Evolutionary conservation across 2,797 vertebrate genomes (phyloP), one percentile per base, ranked within the genome.

Genomic region (Typhlichthys subterraneus): DNA sequence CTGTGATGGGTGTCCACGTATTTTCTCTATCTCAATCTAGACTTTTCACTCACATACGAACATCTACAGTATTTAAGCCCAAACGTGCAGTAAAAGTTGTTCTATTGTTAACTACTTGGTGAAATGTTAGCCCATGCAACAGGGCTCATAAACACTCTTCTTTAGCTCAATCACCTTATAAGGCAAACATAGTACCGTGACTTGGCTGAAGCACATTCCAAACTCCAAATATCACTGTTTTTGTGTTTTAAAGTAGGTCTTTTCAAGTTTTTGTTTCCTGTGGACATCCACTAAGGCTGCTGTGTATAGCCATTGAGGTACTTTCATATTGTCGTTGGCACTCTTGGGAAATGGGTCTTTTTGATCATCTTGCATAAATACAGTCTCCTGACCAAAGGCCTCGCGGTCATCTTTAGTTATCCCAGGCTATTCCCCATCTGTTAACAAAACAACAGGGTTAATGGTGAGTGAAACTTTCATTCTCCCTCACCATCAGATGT

Each of bases 371-470:
- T 78, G 82, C 64, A 85, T 86, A 75, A 81, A 84, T 64, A 84
- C 59, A 48, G 75, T 78, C 73, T 79, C 72, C 81, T 76, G 53
- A 62, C 65, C 80, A 83, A 76, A 76, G 66, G 75, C 61, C n/a
- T 53, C 52, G 85, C 80, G 54, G 82, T 81, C 84, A 62, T 83
- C 76, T 85, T 81, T 78, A 51, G 60, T 91, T 92, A 94, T 86
- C 90, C 93, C 76, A 94, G 89, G 85, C 49, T 94, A 80, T 94
- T 94, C 69, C 93, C 93, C 92, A 94, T 94, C 93, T 94, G 92
- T 93, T 80, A 84, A 91, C 70, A 91, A 66, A 87, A 85, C 74
- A 82, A 90, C 77, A 87, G 67, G 73, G 66, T 88, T 59, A 83
- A 57, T 55, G 71, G 54, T 87, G 42, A 89, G 81, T 87, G 46